Percentiles rank a stretch among this genome's conserved stretches.
Evolutionary conservation across 2,113 vertebrate genomes (phyloP).

Genomic region (Caretta caretta): DNA sequence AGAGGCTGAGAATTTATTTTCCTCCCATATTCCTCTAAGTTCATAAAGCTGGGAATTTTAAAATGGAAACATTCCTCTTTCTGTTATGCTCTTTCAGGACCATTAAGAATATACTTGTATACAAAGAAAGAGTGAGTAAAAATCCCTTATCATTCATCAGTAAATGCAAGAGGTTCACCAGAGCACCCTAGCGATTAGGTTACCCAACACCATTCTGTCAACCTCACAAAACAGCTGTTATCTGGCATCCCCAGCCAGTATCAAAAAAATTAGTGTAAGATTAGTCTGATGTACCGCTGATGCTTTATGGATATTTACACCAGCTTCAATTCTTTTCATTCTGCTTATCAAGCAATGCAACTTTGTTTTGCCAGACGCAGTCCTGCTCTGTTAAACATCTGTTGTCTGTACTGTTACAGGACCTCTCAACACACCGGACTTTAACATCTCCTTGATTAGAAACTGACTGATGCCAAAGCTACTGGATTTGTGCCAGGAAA

Average conservation of each 20-base stretch:
- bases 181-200: constrained; percentile 40
- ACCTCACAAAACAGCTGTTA: constrained; percentile 1
- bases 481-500: not conserved
- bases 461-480: not conserved
- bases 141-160: not conserved
- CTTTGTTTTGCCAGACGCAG: constrained; percentile 16
- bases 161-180: constrained; percentile 36
- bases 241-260: constrained; percentile 1
- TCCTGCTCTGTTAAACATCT: constrained; percentile 33
- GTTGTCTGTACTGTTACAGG: not conserved
- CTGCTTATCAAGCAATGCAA: not conserved
- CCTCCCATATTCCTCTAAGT: too few relatives aligned
- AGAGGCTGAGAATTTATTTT: not conserved
- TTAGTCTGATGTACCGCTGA: not conserved
- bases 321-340: constrained; percentile 3
- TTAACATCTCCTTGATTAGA: not conserved
- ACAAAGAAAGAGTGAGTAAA: constrained; percentile 26
- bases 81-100: not conserved
- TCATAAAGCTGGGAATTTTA: not conserved
- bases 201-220: not conserved
- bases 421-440: not conserved
- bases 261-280: not conserved
- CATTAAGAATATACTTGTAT: not conserved
- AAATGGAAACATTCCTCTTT: not conserved
- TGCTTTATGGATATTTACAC: constrained; percentile 12